Evolutionary conservation across 2,797 vertebrate genomes (phyloP).

Genomic region (Squalus acanthias): DNA sequence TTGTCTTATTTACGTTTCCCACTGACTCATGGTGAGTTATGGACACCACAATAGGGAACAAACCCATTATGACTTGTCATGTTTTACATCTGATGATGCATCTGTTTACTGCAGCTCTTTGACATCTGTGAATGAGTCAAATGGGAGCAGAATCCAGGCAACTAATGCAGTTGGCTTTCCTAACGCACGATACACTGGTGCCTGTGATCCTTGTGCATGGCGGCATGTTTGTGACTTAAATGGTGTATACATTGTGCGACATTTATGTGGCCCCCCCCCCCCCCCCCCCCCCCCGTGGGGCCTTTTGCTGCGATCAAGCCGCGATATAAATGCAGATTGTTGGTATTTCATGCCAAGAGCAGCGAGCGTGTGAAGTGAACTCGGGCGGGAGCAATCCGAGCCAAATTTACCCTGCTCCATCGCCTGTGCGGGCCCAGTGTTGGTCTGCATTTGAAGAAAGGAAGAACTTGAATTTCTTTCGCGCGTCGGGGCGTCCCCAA

Average conservation of each 20-base stretch:
- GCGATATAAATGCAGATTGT: not conserved
- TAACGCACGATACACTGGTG: not conserved
- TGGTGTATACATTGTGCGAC: not conserved
- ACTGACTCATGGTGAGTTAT: conserved; percentile 3
- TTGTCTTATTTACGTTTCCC: not conserved
- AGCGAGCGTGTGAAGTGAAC: not conserved
- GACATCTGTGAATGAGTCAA: not conserved
- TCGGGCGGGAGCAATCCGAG: not conserved
- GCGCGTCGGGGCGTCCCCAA: not conserved
- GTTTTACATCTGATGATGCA: not conserved
- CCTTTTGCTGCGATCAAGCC: no score
- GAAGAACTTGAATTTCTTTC: not conserved
- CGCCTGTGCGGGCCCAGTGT: not conserved
- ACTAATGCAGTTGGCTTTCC: not conserved
- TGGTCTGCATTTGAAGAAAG: not conserved
- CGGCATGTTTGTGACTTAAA: no score
- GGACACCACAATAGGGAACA: not conserved
- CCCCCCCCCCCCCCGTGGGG: not conserved
- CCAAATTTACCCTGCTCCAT: not conserved
- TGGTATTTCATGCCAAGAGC: not conserved
- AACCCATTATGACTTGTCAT: not conserved
- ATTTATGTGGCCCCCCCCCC: not conserved
- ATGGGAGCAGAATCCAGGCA: no score
- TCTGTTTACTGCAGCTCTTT: not conserved
- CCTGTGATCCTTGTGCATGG: not conserved